These are phyloP conservation scores for Pipistrellus kuhlii DNA, from an alignment of 2,797 vertebrate genomes.

Conservation along the genomic window DNA sequence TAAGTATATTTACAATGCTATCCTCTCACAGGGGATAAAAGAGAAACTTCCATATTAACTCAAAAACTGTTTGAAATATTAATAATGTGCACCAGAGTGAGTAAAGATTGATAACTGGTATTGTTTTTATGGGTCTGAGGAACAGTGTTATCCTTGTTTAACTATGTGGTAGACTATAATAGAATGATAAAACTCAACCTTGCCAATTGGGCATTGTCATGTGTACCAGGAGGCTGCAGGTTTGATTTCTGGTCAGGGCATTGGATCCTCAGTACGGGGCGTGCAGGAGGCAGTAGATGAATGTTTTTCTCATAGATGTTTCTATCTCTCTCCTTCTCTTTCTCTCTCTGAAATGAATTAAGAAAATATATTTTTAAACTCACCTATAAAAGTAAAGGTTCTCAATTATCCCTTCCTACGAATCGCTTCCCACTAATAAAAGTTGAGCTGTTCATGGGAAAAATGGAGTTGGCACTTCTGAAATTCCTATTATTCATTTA, in stretches of 20 bases:
- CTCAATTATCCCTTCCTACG: neutral
- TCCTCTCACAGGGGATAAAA: constrained; percentile 20
- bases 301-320: neutral
- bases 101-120: constrained; percentile 24
- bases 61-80: constrained; percentile 52
- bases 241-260: neutral
- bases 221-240: neutral
- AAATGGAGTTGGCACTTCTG: neutral
- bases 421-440: neutral
- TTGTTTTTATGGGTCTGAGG: constrained; percentile 52
- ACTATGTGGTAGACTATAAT: neutral
- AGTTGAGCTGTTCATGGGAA: neutral
- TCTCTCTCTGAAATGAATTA: neutral
- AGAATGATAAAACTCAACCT: constrained; percentile 11
- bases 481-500: constrained; percentile 2
- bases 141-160: neutral
- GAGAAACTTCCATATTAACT: constrained; percentile 6
- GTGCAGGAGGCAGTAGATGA: neutral
- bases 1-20: constrained; percentile 29
- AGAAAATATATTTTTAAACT: neutral
- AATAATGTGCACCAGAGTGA: neutral
- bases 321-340: neutral
- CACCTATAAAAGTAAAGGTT: neutral
- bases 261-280: neutral
- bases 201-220: neutral